Evolutionary conservation across 2,113 vertebrate genomes (phyloP).

Genomic region (Malurus elegans): DNA sequence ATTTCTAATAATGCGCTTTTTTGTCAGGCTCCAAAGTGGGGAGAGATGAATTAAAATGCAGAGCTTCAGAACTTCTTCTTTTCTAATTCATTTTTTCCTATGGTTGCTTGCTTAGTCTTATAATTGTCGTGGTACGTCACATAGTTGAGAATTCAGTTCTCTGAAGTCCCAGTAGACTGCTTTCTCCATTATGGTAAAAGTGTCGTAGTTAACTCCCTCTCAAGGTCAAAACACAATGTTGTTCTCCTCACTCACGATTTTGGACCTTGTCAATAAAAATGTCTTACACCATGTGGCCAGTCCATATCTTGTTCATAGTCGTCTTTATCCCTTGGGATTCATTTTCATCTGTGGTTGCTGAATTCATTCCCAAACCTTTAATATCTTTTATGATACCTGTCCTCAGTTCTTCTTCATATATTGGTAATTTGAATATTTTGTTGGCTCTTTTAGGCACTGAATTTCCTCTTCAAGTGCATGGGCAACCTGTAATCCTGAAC

Average conservation of each 20-base stretch:
- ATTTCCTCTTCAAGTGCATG: not conserved
- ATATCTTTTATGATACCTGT: not conserved
- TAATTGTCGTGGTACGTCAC: not conserved
- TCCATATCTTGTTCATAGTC: not conserved
- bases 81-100: not conserved
- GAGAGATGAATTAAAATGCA: not conserved
- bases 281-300: rapidly evolving
- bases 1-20: constrained; percentile 16
- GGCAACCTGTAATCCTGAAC: not conserved
- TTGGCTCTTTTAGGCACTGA: not conserved
- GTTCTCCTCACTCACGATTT: not conserved
- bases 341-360: not conserved
- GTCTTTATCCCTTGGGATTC: not conserved
- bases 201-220: not conserved
- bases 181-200: not conserved
- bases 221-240: not conserved
- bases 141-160: not conserved
- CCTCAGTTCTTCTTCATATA: not conserved
- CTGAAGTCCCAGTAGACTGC: not conserved
- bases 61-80: not conserved
- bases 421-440: not conserved
- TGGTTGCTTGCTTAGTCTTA: not conserved
- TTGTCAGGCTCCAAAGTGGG: not conserved
- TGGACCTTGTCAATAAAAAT: not conserved
- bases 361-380: not conserved